Evolutionary conservation across 2,888 invertebrate genomes (phyloP).

Genomic region (Patella pellucida): DNA sequence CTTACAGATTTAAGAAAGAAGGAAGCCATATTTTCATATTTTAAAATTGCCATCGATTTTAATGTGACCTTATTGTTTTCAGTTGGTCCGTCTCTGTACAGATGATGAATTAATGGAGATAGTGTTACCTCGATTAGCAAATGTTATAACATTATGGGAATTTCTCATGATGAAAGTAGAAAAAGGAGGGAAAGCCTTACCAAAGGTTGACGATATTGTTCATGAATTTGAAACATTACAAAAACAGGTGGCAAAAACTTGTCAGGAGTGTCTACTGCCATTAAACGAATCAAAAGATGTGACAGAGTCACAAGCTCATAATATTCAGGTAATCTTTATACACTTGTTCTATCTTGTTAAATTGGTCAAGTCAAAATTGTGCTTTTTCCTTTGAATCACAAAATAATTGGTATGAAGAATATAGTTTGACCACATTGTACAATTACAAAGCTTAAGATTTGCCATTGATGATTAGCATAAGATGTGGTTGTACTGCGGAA

Average conservation of each 20-base stretch:
- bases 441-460: too few relatives aligned
- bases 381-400: too few relatives aligned
- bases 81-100: conserved; percentile 59
- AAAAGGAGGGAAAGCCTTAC: conserved; percentile 55
- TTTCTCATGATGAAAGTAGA: conserved; percentile 72
- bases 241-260: conserved; percentile 53
- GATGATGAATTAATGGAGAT: conserved; percentile 72
- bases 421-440: too few relatives aligned
- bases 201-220: conserved; percentile 57
- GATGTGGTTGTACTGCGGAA: too few relatives aligned
- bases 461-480: too few relatives aligned
- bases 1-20: too few relatives aligned
- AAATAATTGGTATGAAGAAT: too few relatives aligned
- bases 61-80: conserved; percentile 17
- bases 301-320: conserved; percentile 9
- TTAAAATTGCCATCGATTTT: too few relatives aligned
- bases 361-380: neutral
- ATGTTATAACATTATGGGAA: conserved; percentile 72
- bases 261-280: conserved; percentile 54
- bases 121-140: conserved; percentile 71
- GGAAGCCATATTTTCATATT: too few relatives aligned
- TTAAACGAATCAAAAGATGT: conserved; percentile 21
- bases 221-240: conserved; percentile 55
- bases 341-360: too few relatives aligned
- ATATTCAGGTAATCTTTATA: too few relatives aligned